Conservation (phyloP, 2,888 invertebrate species). For the Bembecia ichneumoniformis region DNA sequence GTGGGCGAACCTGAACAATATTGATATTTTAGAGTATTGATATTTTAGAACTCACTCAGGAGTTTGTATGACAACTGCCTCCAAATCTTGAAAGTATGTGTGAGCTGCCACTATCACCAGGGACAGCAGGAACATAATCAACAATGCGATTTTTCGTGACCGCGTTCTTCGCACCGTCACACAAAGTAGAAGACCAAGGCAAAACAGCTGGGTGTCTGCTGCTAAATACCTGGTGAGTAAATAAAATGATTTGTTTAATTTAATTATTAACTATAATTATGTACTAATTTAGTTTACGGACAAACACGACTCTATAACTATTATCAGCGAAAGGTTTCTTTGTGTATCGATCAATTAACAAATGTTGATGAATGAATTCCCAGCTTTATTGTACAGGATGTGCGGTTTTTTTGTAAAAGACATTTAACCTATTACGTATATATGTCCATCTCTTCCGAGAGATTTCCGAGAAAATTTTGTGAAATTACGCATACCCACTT, state of each 20-base stretch:
- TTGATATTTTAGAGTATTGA: too few species aligned
- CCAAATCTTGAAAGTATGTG: conserved; percentile 48
- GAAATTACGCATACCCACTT: too few species aligned
- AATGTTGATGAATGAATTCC: too few species aligned
- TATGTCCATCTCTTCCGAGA: too few species aligned
- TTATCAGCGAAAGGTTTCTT: too few species aligned
- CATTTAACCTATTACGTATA: too few species aligned
- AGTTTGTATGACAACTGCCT: conserved; percentile 46
- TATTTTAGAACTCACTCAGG: conserved; percentile 57
- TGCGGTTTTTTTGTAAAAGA: too few species aligned
- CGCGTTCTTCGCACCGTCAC: conserved; percentile 25
- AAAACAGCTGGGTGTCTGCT: conserved; percentile 60
- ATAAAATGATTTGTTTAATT: not conserved
- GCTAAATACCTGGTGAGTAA: conserved; percentile 56
- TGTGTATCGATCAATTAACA: too few species aligned
- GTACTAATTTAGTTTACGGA: not conserved
- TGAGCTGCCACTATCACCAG: conserved; percentile 34
- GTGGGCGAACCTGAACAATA: too few species aligned
- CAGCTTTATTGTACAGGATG: too few species aligned
- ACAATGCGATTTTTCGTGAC: conserved; percentile 22
- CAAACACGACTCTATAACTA: not conserved
- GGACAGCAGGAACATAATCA: conserved; percentile 23
- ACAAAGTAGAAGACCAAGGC: conserved; percentile 43
- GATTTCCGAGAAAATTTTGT: too few species aligned
- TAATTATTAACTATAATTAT: conserved; percentile 15